phyloP scores from a whole-genome alignment of 2,797 vertebrate genomes.

The Phataginus tricuspis region DNA sequence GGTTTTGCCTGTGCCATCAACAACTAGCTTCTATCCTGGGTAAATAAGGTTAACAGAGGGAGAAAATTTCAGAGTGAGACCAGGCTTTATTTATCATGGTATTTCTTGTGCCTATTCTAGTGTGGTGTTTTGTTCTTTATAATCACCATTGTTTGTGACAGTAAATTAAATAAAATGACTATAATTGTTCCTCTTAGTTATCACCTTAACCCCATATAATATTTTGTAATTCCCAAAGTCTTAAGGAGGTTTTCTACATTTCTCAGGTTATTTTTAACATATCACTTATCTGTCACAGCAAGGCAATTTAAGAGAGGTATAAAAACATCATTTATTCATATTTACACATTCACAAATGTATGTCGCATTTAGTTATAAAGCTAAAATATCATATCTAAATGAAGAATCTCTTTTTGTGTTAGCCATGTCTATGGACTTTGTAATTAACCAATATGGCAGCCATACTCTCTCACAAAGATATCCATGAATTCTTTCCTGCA shows the following conservation, averaged over 20 bases:
- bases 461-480: slow-evolving; percentile 84
- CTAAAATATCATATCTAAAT: slow-evolving; percentile 82
- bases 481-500: slow-evolving; percentile 86
- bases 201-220: neutral
- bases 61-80: neutral
- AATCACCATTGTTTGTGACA: neutral
- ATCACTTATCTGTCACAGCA: neutral
- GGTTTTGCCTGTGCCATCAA: neutral
- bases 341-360: neutral
- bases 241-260: neutral
- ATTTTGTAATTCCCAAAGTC: neutral
- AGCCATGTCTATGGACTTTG: slow-evolving; percentile 79
- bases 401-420: slow-evolving; percentile 79
- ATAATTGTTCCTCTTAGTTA: neutral
- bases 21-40: neutral
- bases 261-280: slow-evolving; percentile 17
- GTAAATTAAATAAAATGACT: slow-evolving; percentile 45
- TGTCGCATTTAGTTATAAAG: slow-evolving; percentile 77
- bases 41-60: neutral
- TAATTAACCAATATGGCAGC: slow-evolving; percentile 83
- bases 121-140: neutral
- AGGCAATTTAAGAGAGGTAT: neutral
- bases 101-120: neutral
- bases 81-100: neutral
- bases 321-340: slow-evolving; percentile 10